These are phyloP conservation scores for human (Homo sapiens) DNA, from an alignment of 2,113 vertebrate species.

Conservation along the genomic window DNA sequence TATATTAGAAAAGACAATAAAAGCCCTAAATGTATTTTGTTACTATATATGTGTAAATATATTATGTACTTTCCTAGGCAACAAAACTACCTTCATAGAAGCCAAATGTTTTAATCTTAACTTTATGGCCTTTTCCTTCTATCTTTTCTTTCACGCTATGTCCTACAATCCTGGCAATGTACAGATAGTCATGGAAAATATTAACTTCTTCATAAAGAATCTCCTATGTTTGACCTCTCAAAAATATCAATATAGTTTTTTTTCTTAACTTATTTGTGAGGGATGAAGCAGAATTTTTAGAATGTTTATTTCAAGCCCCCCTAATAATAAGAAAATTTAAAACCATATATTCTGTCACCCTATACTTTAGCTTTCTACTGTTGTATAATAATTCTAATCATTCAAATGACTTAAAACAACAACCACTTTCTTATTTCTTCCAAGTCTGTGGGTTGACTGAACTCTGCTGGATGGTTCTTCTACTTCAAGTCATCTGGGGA, in stretches of 20 bases:
- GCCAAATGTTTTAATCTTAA: not conserved
- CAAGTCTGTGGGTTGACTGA: not conserved
- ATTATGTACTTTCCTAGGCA: not conserved
- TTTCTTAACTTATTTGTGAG: not conserved
- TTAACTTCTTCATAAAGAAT: not conserved
- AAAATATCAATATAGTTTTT: not conserved
- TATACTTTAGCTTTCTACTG: not conserved
- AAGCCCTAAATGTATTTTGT: not conserved
- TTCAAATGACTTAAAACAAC: not conserved
- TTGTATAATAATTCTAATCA: not conserved
- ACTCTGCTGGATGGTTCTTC: not conserved
- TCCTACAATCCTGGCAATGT: not conserved
- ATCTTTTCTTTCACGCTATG: not conserved
- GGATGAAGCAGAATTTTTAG: not conserved
- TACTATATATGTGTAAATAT: not conserved
- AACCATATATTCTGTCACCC: not conserved
- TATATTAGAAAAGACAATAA: not conserved
- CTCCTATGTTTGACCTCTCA: not conserved
- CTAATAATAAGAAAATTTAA: not conserved
- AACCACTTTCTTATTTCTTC: not conserved
- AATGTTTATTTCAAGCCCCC: not conserved
- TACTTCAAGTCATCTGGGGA: not conserved
- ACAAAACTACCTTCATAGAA: not conserved
- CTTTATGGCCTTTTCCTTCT: not conserved
- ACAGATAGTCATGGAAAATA: not conserved